These are phyloP conservation scores for Calycopis cecrops DNA, from an alignment of 1,140 invertebrate species.

Conservation along the genomic window DNA sequence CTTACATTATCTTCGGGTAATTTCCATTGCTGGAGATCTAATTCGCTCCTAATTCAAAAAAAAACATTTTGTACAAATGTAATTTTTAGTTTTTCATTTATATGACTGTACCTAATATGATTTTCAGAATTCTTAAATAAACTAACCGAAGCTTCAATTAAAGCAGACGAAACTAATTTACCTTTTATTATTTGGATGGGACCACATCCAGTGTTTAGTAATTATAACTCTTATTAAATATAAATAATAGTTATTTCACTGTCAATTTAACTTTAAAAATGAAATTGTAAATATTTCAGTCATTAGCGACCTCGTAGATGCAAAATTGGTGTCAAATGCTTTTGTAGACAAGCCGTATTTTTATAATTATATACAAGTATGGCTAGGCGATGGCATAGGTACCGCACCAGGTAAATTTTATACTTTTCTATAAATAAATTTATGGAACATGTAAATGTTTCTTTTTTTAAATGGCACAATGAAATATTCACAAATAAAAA, in stretches of 20 bases:
- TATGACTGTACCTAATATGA: background rate
- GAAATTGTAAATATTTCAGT: conserved; percentile 28
- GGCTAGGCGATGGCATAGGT: conserved; percentile 47
- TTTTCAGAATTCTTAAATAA: background rate
- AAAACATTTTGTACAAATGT: too few species aligned
- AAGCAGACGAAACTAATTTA: conserved; percentile 19
- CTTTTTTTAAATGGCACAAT: too few species aligned
- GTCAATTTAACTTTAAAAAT: too few species aligned
- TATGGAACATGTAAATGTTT: too few species aligned
- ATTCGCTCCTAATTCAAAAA: too few species aligned
- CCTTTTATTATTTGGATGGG: conserved; percentile 35
- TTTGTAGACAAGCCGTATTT: conserved; percentile 45
- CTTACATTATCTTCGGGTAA: too few species aligned
- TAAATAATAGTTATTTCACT: too few species aligned
- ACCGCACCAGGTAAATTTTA: conserved; percentile 36
- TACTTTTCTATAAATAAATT: too few species aligned
- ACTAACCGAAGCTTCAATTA: conserved; percentile 17
- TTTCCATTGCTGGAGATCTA: too few species aligned
- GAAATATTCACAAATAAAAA: too few species aligned
- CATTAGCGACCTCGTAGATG: conserved; percentile 35
- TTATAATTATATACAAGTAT: conserved; percentile 35
- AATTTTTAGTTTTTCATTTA: too few species aligned
- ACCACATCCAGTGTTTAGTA: conserved; percentile 28
- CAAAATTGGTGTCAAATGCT: conserved; percentile 36
- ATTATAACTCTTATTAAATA: conserved; percentile 12